phyloP scores from a whole-genome alignment of 2,797 vertebrate species.

The Sandelia bainsii region DNA sequence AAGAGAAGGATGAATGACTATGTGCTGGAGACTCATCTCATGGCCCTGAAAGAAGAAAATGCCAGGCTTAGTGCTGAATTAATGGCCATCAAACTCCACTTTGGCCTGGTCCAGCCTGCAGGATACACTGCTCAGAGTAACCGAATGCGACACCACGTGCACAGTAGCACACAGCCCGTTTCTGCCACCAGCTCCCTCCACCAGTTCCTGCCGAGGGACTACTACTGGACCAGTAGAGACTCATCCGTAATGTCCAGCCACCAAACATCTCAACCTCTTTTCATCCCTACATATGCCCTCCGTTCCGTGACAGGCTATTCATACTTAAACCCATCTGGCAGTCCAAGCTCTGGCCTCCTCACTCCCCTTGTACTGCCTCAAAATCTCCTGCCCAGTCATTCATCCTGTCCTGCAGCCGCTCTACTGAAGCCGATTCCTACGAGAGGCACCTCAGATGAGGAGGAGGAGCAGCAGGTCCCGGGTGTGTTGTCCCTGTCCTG shows the following conservation, averaged over 20 bases:
- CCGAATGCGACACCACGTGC: constrained; percentile 53
- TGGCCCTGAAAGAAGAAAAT: constrained; percentile 89
- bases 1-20: constrained; percentile 89
- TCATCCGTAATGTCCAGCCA: constrained; percentile 27
- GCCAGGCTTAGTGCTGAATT: constrained; percentile 86
- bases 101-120: constrained; percentile 76
- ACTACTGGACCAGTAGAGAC: constrained; percentile 60
- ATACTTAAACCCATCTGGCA: constrained; percentile 63
- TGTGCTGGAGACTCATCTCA: constrained; percentile 86
- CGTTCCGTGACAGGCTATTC: constrained; percentile 73
- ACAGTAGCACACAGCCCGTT: constrained; percentile 13
- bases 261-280: constrained; percentile 63
- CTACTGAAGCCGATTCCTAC: constrained; percentile 53
- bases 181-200: constrained; percentile 28
- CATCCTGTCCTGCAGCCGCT: constrained; percentile 44
- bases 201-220: constrained; percentile 55
- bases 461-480: constrained; percentile 79
- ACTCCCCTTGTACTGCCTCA: constrained; percentile 67
- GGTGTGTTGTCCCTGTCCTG: constrained; percentile 48
- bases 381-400: constrained; percentile 47
- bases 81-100: constrained; percentile 84
- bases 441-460: constrained; percentile 73
- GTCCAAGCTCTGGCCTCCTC: constrained; percentile 48
- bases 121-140: constrained; percentile 50
- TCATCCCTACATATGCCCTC: constrained; percentile 71